These are phyloP conservation scores for Tenthredo notha DNA, from an alignment of 2,888 invertebrate genomes.

Conservation along the genomic window DNA sequence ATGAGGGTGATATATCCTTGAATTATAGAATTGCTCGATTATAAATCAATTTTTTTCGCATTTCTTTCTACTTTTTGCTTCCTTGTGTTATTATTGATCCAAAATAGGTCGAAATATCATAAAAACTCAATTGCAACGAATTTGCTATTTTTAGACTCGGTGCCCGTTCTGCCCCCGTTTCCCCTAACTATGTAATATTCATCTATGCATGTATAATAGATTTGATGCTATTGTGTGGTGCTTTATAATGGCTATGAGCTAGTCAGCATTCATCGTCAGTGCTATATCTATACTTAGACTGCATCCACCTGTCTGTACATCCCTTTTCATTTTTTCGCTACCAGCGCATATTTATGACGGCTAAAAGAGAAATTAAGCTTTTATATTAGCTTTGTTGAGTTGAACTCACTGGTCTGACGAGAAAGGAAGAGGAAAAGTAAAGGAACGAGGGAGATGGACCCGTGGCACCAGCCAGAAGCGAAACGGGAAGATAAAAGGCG, in stretches of 20 bases:
- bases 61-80: too few relatives aligned
- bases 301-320: not conserved
- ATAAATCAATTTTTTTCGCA: too few relatives aligned
- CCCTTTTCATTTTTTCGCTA: constrained; percentile 21
- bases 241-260: not conserved
- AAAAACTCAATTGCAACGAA: too few relatives aligned
- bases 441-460: constrained; percentile 30
- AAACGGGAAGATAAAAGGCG: constrained; percentile 62
- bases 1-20: too few relatives aligned
- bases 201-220: not conserved
- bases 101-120: too few relatives aligned
- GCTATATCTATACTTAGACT: not conserved
- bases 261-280: constrained; percentile 25
- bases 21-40: too few relatives aligned
- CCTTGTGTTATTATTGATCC: too few relatives aligned
- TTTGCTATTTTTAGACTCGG: not conserved
- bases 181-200: too few relatives aligned
- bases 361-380: constrained; percentile 58
- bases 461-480: constrained; percentile 43
- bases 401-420: constrained; percentile 30
- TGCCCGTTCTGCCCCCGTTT: too few relatives aligned
- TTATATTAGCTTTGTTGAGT: constrained; percentile 63
- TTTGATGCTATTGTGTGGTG: not conserved
- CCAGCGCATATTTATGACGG: constrained; percentile 46
- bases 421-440: constrained; percentile 37